phyloP scores from a whole-genome alignment of 2,797 vertebrate species.

The Borostomias antarcticus region DNA sequence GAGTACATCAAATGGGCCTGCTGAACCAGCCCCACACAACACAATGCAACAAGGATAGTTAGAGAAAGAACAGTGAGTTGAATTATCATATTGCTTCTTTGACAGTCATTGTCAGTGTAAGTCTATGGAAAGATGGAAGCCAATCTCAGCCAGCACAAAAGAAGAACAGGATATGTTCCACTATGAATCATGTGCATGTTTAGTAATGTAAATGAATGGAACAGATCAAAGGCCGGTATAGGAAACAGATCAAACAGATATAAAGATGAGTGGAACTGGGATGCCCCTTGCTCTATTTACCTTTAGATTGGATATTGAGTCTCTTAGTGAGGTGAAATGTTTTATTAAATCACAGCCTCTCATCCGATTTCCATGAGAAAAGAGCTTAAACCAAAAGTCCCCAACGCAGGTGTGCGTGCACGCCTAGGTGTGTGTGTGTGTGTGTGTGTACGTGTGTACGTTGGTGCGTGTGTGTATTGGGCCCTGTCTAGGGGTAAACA shows the following conservation, averaged over 20 bases:
- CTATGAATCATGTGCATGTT: conserved; percentile 65
- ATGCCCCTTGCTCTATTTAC: not conserved
- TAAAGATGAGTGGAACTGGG: conserved; percentile 54
- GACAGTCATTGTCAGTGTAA: too few relatives aligned
- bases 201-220: conserved; percentile 63
- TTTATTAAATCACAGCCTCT: conserved; percentile 10
- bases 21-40: not conserved
- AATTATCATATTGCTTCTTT: conserved; percentile 1
- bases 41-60: not conserved
- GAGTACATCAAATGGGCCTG: not conserved
- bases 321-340: not conserved
- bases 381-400: not conserved
- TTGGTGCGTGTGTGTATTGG: conserved; percentile 20
- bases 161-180: conserved; percentile 39
- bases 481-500: conserved; percentile 30
- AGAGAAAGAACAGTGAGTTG: not conserved
- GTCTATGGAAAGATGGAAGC: too few relatives aligned
- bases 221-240: conserved; percentile 56
- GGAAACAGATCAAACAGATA: conserved; percentile 60
- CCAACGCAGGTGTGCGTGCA: not conserved
- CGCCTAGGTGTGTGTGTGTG: not conserved
- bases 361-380: not conserved
- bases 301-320: not conserved
- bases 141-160: not conserved
- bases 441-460: conserved; percentile 2